Conservation (phyloP, 1,140 invertebrate genomes). For the Probaryconus sp. region DNA sequence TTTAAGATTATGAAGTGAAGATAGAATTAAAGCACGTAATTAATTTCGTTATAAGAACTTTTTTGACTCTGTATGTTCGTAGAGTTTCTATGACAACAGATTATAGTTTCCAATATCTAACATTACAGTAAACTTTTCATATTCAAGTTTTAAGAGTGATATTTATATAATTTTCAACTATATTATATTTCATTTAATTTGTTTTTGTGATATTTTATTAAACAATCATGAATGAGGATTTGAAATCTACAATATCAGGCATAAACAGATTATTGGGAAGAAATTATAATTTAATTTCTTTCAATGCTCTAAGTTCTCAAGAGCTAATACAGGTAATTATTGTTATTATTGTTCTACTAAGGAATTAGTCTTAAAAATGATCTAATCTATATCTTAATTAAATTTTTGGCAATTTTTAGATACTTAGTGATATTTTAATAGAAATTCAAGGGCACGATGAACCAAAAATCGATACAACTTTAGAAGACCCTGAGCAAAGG, state of each 20-base stretch:
- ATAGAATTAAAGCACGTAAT: too few species aligned
- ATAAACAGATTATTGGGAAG: constrained; percentile 86
- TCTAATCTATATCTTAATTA: constrained; percentile 13
- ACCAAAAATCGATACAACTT: constrained; percentile 80
- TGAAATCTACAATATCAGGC: constrained; percentile 88
- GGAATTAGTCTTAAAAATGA: constrained; percentile 7
- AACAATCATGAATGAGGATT: constrained; percentile 84
- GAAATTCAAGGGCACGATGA: constrained; percentile 82
- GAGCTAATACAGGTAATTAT: constrained; percentile 84
- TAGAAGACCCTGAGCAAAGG: constrained; percentile 82
- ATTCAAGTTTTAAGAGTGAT: too few species aligned
- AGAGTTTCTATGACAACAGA: too few species aligned
- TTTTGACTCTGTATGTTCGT: too few species aligned
- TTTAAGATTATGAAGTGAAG: too few species aligned
- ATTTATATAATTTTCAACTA: too few species aligned
- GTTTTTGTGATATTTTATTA: too few species aligned
- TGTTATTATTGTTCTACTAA: neutral
- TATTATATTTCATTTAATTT: too few species aligned
- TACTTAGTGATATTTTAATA: constrained; percentile 83
- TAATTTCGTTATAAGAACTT: too few species aligned
- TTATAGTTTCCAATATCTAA: too few species aligned
- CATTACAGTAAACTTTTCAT: too few species aligned
- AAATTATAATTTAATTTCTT: constrained; percentile 90
- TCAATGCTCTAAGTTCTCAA: constrained; percentile 87
- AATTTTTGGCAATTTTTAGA: constrained; percentile 66